Conservation (phyloP, 2,113 vertebrate genomes). For the Cavia aperea region DNA sequence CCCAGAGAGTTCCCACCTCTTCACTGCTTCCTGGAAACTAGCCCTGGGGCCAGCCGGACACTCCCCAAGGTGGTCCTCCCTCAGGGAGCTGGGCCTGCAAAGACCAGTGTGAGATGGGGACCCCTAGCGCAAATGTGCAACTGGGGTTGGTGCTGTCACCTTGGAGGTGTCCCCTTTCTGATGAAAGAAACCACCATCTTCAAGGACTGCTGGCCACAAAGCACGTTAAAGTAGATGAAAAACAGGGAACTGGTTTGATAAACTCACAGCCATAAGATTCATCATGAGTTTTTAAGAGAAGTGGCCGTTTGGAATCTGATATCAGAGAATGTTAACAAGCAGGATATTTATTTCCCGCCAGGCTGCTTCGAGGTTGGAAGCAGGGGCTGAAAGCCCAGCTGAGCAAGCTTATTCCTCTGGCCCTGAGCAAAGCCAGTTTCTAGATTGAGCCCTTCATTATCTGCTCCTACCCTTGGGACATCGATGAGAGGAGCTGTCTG, state of each 20-base stretch:
- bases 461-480: background rate
- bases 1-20: background rate
- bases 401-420: background rate
- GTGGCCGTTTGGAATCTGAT: background rate
- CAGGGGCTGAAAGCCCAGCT: background rate
- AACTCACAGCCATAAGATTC: background rate
- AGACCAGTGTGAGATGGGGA: background rate
- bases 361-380: background rate
- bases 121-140: no score
- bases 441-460: background rate
- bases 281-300: background rate
- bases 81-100: background rate
- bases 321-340: background rate
- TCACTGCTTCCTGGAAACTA: background rate
- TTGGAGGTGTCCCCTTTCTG: background rate
- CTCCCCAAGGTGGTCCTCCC: background rate
- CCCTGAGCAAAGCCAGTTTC: background rate
- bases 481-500: background rate
- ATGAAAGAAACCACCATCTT: background rate
- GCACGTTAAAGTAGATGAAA: background rate
- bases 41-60: background rate
- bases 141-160: background rate
- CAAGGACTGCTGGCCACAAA: background rate
- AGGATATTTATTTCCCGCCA: background rate
- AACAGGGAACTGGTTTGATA: background rate